phyloP scores from a whole-genome alignment of 2,797 vertebrate species.

The Sebastolobus altivelis region DNA sequence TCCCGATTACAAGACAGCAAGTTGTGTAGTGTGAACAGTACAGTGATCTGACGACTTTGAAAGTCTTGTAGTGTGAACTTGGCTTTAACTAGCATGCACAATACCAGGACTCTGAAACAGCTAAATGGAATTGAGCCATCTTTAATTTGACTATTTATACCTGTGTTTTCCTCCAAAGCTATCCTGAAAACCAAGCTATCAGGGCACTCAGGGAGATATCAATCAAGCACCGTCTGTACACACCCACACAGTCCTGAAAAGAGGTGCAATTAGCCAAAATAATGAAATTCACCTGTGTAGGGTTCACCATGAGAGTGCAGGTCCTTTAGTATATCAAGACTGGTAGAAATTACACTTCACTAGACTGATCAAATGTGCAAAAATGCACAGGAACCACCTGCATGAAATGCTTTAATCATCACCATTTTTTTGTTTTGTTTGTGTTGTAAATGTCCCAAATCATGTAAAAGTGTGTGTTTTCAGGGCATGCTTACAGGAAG shows the following conservation, averaged over 20 bases:
- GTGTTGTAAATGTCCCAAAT: background rate
- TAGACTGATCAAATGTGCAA: background rate
- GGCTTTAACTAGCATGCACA: too few species aligned
- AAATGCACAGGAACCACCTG: background rate
- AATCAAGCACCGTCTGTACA: background rate
- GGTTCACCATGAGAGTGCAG: background rate
- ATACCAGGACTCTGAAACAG: too few species aligned
- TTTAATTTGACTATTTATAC: background rate
- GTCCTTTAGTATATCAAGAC: background rate
- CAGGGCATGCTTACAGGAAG: conserved; percentile 88
- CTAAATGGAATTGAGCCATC: too few species aligned
- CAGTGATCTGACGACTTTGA: too few species aligned
- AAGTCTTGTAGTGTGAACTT: too few species aligned
- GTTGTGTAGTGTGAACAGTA: too few species aligned
- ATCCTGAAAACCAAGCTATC: background rate
- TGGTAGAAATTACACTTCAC: background rate
- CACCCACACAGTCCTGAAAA: background rate
- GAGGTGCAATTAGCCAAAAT: background rate
- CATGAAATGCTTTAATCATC: background rate
- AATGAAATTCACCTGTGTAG: background rate
- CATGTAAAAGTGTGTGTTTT: conserved; percentile 18
- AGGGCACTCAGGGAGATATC: background rate
- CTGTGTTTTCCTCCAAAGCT: background rate
- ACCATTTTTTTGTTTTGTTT: background rate
- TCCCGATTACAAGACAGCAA: too few species aligned